phyloP scores from a whole-genome alignment of 2,888 invertebrate species.

The Desoria tigrina region DNA sequence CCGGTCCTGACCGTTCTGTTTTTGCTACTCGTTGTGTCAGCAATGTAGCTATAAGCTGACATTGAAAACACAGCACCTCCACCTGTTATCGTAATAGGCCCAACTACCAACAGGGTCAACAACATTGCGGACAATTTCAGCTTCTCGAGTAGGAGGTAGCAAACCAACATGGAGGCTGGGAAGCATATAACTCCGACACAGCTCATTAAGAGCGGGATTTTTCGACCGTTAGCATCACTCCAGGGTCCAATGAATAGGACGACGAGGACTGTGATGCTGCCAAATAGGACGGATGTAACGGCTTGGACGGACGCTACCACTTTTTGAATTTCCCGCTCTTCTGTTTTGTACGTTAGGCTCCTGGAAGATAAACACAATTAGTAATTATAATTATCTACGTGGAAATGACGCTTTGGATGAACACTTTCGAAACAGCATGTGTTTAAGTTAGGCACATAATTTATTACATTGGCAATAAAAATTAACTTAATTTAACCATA shows the following conservation, averaged over 20 bases:
- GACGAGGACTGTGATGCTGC: constrained; percentile 47
- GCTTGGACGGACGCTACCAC: constrained; percentile 37
- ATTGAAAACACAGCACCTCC: constrained; percentile 41
- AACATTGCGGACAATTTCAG: no score
- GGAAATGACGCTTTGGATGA: no score
- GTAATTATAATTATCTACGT: no score
- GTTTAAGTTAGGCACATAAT: no score
- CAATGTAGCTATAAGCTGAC: constrained; percentile 50
- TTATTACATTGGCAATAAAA: no score
- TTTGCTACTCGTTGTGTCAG: constrained; percentile 59
- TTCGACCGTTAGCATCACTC: constrained; percentile 52
- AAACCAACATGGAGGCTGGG: no score
- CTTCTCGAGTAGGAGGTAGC: no score
- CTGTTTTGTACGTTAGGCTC: constrained; percentile 23
- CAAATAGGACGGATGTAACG: constrained; percentile 46
- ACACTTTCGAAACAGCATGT: no score
- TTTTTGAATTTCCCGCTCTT: constrained; percentile 38
- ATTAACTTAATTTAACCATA: no score
- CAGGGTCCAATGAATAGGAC: constrained; percentile 52
- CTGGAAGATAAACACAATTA: no score
- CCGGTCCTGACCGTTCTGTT: constrained; percentile 66
- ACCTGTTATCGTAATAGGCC: constrained; percentile 24
- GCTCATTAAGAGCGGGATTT: constrained; percentile 45
- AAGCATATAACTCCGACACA: no score
- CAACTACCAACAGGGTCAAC: no score